Percentiles rank a stretch among this genome's conserved stretches.
These are phyloP conservation scores for Papilio demoleus DNA, from an alignment of 2,888 invertebrate genomes.

Conservation along the genomic window DNA sequence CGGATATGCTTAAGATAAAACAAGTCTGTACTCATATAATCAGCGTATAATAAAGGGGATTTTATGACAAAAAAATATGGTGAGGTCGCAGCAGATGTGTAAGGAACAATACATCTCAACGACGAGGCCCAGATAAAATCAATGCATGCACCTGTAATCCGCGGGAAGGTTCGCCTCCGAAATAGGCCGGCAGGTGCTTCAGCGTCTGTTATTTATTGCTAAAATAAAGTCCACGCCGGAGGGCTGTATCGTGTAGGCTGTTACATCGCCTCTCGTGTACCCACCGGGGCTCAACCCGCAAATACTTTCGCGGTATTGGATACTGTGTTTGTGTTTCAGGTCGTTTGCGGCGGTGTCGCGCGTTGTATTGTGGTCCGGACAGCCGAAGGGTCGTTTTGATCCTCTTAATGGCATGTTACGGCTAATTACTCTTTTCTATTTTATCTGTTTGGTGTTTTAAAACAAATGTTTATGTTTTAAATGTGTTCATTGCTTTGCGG, in stretches of 20 bases:
- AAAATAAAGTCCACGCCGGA: conserved; percentile 53
- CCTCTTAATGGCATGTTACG: conserved; percentile 27
- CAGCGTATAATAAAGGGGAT: conserved; percentile 7
- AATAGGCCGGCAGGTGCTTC: conserved; percentile 47
- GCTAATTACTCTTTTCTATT: conserved; percentile 31
- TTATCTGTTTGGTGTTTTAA: conserved; percentile 5
- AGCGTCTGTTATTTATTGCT: conserved; percentile 61
- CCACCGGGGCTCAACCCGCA: conserved; percentile 39
- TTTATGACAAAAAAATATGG: conserved; percentile 9
- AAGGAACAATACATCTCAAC: conserved; percentile 16
- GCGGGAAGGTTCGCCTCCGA: conserved; percentile 36
- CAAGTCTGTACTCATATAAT: neutral
- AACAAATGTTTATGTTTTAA: conserved; percentile 17
- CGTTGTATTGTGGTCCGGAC: conserved; percentile 14
- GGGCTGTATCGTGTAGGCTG: conserved; percentile 40
- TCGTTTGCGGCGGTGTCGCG: conserved; percentile 25
- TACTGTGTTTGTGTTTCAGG: conserved; percentile 21
- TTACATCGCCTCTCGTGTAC: conserved; percentile 28
- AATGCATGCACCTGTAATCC: conserved; percentile 40
- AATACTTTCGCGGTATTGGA: conserved; percentile 36
- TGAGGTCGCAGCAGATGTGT: conserved; percentile 21
- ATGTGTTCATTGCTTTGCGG: conserved; percentile 4
- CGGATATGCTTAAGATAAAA: conserved; percentile 8
- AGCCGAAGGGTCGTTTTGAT: conserved; percentile 28
- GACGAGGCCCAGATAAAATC: conserved; percentile 34